Evolutionary conservation across 2,113 vertebrate genomes (phyloP).

Genomic region (Ardeotis arabs): DNA sequence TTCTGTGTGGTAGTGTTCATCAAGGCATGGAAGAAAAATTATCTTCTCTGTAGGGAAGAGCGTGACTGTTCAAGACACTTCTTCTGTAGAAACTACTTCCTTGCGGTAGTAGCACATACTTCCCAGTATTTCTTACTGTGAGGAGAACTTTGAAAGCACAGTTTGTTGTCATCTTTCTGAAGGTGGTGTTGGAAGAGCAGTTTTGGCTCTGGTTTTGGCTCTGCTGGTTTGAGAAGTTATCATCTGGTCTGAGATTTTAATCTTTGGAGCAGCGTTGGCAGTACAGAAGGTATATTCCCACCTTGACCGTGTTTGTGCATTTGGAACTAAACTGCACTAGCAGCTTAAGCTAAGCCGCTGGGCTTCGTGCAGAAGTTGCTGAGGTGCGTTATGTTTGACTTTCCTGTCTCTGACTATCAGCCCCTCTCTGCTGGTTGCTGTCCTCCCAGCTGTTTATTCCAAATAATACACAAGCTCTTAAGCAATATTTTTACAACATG

Average conservation of each 20-base stretch:
- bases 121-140: not conserved
- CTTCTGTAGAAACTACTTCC: not conserved
- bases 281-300: not conserved
- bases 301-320: not conserved
- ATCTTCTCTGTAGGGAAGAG: not conserved
- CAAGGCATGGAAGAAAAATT: not conserved
- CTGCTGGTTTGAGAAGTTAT: not conserved
- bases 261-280: not conserved
- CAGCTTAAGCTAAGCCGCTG: not conserved
- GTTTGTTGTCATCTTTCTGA: not conserved
- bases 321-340: not conserved
- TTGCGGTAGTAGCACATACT: not conserved
- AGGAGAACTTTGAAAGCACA: not conserved
- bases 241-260: not conserved
- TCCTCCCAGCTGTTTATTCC: not conserved
- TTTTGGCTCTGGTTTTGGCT: not conserved
- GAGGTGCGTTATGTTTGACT: not conserved
- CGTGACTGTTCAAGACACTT: not conserved
- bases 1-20: not conserved
- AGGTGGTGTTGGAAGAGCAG: accelerated
- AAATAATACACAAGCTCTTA: not conserved
- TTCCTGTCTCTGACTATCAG: not conserved
- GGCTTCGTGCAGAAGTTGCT: not conserved
- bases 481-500: not conserved
- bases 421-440: not conserved